Conservation (phyloP, 2,113 vertebrate species). For the Pelecanoides urinatrix region DNA sequence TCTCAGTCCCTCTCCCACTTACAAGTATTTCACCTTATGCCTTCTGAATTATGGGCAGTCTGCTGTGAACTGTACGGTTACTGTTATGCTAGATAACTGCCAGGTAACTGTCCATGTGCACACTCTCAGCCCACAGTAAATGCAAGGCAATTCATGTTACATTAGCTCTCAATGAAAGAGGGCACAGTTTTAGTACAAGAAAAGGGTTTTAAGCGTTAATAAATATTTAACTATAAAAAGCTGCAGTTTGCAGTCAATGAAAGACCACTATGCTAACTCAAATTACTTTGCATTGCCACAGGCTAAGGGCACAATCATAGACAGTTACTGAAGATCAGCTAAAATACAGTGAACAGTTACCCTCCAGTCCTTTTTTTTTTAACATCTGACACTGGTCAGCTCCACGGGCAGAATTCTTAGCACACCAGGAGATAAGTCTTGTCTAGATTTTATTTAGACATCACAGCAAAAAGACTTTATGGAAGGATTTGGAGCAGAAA, state of each 20-base stretch:
- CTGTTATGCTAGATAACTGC: neutral
- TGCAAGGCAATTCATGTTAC: neutral
- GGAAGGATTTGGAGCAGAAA: conserved; percentile 3
- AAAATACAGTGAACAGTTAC: neutral
- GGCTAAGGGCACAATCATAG: neutral
- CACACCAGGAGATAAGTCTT: neutral
- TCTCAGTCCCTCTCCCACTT: neutral
- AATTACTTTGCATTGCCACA: neutral
- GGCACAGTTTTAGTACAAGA: neutral
- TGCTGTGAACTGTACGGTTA: neutral
- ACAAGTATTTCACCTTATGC: neutral
- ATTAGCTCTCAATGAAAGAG: neutral
- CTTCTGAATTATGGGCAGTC: neutral
- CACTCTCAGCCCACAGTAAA: neutral
- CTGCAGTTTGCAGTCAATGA: neutral
- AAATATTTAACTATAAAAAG: neutral
- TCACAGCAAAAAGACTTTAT: neutral
- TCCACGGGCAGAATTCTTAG: neutral
- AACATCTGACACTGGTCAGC: neutral
- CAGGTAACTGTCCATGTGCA: neutral
- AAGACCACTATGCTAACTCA: neutral
- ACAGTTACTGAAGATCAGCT: neutral
- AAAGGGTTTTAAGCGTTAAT: neutral
- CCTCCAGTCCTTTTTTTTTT: neutral
- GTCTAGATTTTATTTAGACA: neutral